Percentiles rank a stretch among this genome's conserved stretches.
Evolutionary conservation across 2,113 vertebrate species (phyloP).

Genomic region (Barbus barbus): DNA sequence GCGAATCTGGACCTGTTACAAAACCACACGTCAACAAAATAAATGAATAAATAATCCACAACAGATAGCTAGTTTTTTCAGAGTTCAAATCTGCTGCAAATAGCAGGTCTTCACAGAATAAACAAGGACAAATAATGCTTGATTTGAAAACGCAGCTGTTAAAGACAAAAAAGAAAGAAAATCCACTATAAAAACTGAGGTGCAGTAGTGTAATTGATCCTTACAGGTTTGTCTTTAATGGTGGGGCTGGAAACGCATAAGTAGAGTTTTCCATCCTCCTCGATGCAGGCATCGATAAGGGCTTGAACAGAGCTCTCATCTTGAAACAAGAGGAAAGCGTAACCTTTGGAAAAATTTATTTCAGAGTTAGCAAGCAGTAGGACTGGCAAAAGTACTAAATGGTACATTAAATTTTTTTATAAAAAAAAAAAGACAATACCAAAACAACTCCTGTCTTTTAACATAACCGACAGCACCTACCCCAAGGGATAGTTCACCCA

Average conservation of each 20-base stretch:
- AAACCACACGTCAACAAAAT: constrained; percentile 22
- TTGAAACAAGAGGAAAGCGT: constrained; percentile 98
- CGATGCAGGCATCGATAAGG: constrained; percentile 96
- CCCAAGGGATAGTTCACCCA: not conserved
- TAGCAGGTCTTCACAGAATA: not conserved
- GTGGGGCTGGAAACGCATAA: constrained; percentile 98
- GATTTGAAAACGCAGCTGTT: not conserved
- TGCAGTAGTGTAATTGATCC: constrained; percentile 54
- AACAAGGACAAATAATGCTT: not conserved
- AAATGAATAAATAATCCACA: not conserved
- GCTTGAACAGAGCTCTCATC: constrained; percentile 99
- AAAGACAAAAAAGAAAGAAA: not conserved
- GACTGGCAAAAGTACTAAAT: no score
- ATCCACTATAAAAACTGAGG: not conserved
- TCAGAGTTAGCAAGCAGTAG: not conserved
- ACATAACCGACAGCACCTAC: not conserved
- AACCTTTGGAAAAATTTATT: constrained; percentile 75
- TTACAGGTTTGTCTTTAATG: constrained; percentile 98
- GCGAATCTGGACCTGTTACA: constrained; percentile 92
- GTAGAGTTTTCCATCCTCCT: constrained; percentile 98
- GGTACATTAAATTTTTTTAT: no score
- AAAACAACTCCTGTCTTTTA: not conserved
- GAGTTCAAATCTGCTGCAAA: not conserved
- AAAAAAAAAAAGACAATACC: not conserved
- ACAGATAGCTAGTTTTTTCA: not conserved